Conservation (phyloP, 1,140 invertebrate genomes). For the Drosophila albomicans region DNA sequence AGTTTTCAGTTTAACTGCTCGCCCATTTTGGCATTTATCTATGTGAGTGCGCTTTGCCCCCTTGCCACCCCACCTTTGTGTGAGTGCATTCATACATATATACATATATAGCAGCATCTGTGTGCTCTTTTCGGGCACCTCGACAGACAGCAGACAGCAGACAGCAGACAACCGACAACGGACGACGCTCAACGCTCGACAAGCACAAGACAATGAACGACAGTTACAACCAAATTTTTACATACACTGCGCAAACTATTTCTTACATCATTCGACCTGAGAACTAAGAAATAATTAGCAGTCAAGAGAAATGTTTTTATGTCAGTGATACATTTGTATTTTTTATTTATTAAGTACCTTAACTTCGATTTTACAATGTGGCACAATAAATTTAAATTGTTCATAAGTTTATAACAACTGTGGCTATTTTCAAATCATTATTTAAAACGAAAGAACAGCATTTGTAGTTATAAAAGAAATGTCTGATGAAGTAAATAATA, state of each 20-base stretch:
- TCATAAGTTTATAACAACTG: too few species aligned
- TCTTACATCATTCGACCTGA: background rate
- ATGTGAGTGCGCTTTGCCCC: background rate
- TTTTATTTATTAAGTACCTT: too few species aligned
- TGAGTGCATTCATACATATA: slow-evolving; percentile 18
- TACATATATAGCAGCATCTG: background rate
- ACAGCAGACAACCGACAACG: background rate
- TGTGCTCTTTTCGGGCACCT: slow-evolving; percentile 8
- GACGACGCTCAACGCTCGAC: too few species aligned
- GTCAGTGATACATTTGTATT: too few species aligned
- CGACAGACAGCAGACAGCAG: slow-evolving; percentile 2
- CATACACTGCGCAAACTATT: slow-evolving; percentile 37
- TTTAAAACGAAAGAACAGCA: too few species aligned
- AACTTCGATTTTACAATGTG: too few species aligned
- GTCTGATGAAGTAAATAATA: too few species aligned
- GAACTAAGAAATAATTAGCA: background rate
- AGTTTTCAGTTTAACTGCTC: slow-evolving; percentile 67
- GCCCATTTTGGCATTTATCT: slow-evolving; percentile 21
- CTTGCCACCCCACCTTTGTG: background rate
- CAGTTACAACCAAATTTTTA: slow-evolving; percentile 8
- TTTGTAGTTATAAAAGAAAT: too few species aligned
- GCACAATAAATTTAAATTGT: too few species aligned
- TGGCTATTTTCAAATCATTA: too few species aligned
- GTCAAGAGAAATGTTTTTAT: too few species aligned
- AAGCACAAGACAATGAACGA: slow-evolving; percentile 21